Conservation (phyloP, 2,888 invertebrate species). For the Drosophila pseudotalamancana region DNA sequence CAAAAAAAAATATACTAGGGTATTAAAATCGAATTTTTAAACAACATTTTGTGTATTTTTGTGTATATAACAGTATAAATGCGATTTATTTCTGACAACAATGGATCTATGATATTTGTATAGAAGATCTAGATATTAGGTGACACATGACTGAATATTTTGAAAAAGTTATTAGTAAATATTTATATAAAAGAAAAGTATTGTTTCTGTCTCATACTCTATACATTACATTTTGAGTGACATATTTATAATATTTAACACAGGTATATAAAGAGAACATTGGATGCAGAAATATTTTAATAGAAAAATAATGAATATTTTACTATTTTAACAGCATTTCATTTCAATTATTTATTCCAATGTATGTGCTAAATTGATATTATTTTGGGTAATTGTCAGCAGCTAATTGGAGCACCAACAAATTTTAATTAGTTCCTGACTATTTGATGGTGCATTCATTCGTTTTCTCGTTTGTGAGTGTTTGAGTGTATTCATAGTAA, state of each 20-base stretch:
- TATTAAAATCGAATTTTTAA: too few species aligned
- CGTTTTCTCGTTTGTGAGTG: constrained; percentile 23
- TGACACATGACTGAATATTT: too few species aligned
- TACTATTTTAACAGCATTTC: background rate
- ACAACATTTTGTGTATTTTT: too few species aligned
- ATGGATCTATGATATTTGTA: too few species aligned
- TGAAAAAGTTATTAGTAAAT: too few species aligned
- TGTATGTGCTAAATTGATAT: constrained; percentile 29
- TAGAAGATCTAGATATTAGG: too few species aligned
- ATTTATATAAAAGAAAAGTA: too few species aligned
- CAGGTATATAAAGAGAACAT: background rate
- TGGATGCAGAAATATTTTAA: background rate
- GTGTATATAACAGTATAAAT: too few species aligned
- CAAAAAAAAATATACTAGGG: background rate
- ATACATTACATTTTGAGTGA: too few species aligned
- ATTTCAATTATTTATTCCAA: background rate
- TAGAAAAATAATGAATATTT: background rate
- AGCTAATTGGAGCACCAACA: constrained; percentile 45
- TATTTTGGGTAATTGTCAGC: constrained; percentile 26
- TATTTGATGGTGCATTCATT: constrained; percentile 20
- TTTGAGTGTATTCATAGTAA: constrained; percentile 29
- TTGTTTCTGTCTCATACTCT: too few species aligned
- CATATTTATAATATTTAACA: background rate
- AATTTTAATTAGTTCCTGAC: constrained; percentile 55
- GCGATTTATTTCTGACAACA: too few species aligned